phyloP scores from a whole-genome alignment of 92 coral and sea anemone species.

The Umimayanthus kanabou region DNA sequence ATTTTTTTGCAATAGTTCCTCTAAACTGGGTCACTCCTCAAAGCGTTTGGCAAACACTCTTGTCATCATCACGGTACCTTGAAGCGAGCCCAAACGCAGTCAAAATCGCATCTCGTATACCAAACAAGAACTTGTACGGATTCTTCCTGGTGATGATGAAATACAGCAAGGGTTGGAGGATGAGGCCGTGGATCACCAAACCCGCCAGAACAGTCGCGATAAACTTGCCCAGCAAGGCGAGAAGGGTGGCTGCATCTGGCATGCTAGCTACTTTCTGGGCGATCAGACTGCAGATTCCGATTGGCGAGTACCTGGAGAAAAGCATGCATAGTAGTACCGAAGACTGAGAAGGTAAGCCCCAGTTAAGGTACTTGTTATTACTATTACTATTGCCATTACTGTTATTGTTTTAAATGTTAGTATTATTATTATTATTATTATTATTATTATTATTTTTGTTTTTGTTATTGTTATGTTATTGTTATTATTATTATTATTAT shows the following conservation, averaged over 20 bases:
- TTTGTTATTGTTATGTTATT: too few relatives aligned
- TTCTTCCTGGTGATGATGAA: constrained; percentile 74
- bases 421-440: background rate
- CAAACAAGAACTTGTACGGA: constrained; percentile 67
- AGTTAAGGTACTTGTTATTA: too few relatives aligned
- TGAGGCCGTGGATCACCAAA: constrained; percentile 62
- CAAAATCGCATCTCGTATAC: constrained; percentile 76
- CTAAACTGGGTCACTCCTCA: too few relatives aligned
- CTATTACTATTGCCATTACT: background rate
- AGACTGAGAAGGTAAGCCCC: too few relatives aligned
- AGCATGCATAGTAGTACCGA: too few relatives aligned
- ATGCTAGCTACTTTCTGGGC: constrained; percentile 74
- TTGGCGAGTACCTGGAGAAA: constrained; percentile 69
- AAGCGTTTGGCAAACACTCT: too few relatives aligned
- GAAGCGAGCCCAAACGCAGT: constrained; percentile 84
- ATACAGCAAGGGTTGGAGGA: constrained; percentile 65
- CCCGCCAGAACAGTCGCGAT: constrained; percentile 77
- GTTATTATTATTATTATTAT: background rate
- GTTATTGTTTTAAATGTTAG: too few relatives aligned
- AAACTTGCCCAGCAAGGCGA: constrained; percentile 72
- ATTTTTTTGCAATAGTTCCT: too few relatives aligned
- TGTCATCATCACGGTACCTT: constrained; percentile 45
- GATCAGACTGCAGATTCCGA: constrained; percentile 82
- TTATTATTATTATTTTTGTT: too few relatives aligned
- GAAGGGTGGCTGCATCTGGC: constrained; percentile 58